Conservation (phyloP, 2,797 vertebrate species). For the Chrosomus eos region DNA sequence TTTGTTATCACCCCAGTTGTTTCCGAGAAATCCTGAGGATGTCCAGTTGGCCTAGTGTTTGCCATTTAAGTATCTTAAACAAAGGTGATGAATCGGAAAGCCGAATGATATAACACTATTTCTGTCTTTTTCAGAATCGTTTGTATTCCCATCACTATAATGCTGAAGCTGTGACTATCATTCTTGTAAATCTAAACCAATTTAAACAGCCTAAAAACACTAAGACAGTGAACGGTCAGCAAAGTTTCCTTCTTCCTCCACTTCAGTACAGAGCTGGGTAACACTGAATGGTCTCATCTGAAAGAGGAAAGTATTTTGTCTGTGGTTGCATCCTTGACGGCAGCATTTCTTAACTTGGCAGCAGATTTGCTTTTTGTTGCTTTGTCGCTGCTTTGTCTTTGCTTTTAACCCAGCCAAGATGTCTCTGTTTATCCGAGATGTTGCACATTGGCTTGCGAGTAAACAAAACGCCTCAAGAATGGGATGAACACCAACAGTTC, state of each 20-base stretch:
- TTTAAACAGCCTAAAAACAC: conserved; percentile 3
- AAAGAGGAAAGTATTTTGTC: conserved; percentile 56
- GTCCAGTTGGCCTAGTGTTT: conserved; percentile 45
- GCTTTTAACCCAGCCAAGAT: conserved; percentile 26
- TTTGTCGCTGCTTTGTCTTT: conserved; percentile 33
- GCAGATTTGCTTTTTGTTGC: conserved; percentile 40
- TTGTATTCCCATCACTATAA: background rate
- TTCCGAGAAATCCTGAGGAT: conserved; percentile 42
- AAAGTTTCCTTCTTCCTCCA: background rate
- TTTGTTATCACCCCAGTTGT: conserved; percentile 57
- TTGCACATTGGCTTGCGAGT: conserved; percentile 7
- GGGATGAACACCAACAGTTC: conserved; percentile 13
- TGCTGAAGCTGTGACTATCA: background rate
- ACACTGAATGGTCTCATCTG: conserved; percentile 23
- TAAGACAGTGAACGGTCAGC: background rate
- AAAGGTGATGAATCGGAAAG: conserved; percentile 6
- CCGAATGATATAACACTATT: background rate
- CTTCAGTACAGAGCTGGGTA: background rate
- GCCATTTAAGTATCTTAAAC: conserved; percentile 36
- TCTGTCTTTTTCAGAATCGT: background rate
- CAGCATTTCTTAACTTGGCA: conserved; percentile 45
- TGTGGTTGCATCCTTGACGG: conserved; percentile 51
- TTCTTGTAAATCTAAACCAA: background rate
- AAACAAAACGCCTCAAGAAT: conserved; percentile 36
- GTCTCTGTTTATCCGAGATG: conserved; percentile 48